A percentile compares a stretch with the other conserved stretches of the same genome.
These are phyloP conservation scores for Hemiprocne comata DNA, from an alignment of 2,113 vertebrate species.

Conservation along the genomic window DNA sequence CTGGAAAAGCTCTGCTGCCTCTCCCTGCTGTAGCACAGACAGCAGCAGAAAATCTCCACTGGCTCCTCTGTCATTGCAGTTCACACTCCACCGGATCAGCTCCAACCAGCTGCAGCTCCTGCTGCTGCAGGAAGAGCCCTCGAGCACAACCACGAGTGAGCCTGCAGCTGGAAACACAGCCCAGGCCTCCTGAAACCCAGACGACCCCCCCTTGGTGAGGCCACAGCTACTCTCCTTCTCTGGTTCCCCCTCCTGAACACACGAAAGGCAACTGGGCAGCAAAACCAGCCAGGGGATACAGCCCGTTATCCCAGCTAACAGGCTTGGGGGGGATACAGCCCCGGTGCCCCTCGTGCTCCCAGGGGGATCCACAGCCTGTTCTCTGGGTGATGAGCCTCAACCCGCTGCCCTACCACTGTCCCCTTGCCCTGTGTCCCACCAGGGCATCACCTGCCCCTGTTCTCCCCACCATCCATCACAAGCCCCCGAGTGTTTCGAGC, in stretches of 20 bases:
- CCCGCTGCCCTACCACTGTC: neutral
- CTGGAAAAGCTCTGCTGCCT: neutral
- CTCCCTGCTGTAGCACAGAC: neutral
- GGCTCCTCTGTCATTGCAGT: conserved; percentile 24
- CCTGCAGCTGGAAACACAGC: neutral
- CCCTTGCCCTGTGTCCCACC: rapidly evolving
- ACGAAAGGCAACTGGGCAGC: neutral
- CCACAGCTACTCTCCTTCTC: neutral
- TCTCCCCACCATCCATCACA: neutral
- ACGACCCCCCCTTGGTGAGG: neutral
- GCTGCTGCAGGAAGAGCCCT: conserved; percentile 19
- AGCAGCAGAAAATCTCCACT: neutral
- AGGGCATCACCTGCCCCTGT: neutral
- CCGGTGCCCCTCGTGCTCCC: rapidly evolving
- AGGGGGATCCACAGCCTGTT: neutral
- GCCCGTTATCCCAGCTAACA: neutral
- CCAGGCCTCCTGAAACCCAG: neutral
- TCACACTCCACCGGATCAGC: neutral
- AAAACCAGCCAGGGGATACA: rapidly evolving
- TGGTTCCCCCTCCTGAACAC: neutral
- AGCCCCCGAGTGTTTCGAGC: rapidly evolving
- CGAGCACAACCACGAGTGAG: rapidly evolving
- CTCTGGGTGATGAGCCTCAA: neutral
- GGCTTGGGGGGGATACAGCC: neutral
- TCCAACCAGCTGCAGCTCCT: conserved; percentile 31